These are phyloP conservation scores for Gallinago paraguaiae DNA, from an alignment of 2,113 vertebrate species.

Conservation along the genomic window DNA sequence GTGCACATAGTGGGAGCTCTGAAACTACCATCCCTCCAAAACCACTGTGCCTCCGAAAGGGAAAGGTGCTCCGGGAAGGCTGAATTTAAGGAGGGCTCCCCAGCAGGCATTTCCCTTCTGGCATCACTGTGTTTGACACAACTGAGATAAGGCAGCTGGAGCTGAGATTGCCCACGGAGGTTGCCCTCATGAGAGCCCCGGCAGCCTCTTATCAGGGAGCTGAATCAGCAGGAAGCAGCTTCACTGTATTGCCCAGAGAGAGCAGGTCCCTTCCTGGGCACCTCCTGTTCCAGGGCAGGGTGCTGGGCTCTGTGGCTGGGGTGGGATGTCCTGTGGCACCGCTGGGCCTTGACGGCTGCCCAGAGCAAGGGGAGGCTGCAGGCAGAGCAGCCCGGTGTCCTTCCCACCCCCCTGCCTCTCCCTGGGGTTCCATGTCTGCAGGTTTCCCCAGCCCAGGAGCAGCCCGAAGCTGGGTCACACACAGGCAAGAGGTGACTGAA, in stretches of 20 bases:
- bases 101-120: background rate
- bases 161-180: background rate
- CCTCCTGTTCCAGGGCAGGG: no score
- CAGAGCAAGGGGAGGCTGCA: fast-evolving
- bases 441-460: background rate
- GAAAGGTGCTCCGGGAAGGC: background rate
- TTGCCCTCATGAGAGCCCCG: fast-evolving
- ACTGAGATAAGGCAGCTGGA: background rate
- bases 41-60: fast-evolving
- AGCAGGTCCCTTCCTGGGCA: background rate
- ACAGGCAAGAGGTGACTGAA: fast-evolving
- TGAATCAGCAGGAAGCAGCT: background rate
- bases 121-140: background rate
- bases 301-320: background rate
- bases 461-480: background rate
- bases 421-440: background rate
- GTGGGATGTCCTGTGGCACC: fast-evolving
- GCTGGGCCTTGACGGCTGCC: fast-evolving
- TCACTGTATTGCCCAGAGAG: fast-evolving
- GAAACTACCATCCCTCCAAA: fast-evolving
- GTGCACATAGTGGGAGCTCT: background rate
- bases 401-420: background rate
- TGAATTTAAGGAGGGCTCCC: background rate
- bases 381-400: background rate
- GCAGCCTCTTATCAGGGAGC: background rate